Conservation (phyloP, 2,113 vertebrate genomes). For the Clupea harengus region DNA sequence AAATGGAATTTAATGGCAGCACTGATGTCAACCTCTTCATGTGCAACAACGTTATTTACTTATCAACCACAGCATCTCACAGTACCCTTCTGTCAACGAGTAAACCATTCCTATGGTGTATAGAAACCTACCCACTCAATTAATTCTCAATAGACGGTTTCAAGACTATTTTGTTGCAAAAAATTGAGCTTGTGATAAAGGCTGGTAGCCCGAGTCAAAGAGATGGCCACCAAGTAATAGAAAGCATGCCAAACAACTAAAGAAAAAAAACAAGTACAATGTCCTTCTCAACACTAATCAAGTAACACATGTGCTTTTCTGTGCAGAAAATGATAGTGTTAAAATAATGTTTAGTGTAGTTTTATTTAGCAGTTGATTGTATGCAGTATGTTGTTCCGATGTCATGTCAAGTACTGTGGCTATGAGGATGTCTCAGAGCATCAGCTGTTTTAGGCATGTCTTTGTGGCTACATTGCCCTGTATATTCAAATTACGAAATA, state of each 20-base stretch:
- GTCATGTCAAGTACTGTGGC: background rate
- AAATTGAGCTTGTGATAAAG: background rate
- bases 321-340: background rate
- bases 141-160: too few relatives aligned
- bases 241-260: background rate
- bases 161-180: background rate
- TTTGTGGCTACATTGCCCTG: background rate
- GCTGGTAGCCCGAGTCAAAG: too few relatives aligned
- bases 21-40: background rate
- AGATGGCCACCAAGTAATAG: background rate
- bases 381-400: constrained; percentile 1
- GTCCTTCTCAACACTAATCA: background rate
- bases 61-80: too few relatives aligned
- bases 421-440: background rate
- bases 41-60: background rate
- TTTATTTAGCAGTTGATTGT: background rate
- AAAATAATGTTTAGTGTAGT: background rate
- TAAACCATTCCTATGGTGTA: too few relatives aligned
- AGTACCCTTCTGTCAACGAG: too few relatives aligned
- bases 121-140: too few relatives aligned
- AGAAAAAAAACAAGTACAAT: background rate
- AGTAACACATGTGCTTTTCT: background rate
- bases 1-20: background rate
- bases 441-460: background rate
- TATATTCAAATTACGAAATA: background rate